Base-by-base conservation (phyloP, 1,140 invertebrate genomes). In the Apocrypta bakeri region DNA sequence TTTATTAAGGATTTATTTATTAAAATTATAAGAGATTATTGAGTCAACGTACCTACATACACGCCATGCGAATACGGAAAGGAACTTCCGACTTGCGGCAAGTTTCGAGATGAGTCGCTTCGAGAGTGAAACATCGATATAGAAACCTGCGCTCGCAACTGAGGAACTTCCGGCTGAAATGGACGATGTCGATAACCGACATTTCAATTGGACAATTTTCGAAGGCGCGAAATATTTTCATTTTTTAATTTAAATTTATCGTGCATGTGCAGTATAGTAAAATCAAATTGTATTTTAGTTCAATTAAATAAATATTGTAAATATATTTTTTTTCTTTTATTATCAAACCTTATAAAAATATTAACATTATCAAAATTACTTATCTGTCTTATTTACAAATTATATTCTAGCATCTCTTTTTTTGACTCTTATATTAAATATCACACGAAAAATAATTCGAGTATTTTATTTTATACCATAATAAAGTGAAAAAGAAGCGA, bases 41-140 rank as follows among this genome's bases (percentile, higher is more conserved):
- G 27, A 14, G 24, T 24, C 24, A 71, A 85, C 84, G 17, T 83
- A 85, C 84, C 84, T 83, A 81, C 66, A 69, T 1, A 77, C 73
- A 81, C 84, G 68, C 82, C 84, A 83, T 83, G 66, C 68, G 75
- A 71, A 79, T 73, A 64, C 71, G 66, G 77, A 83, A 84, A 83
- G 80, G 81, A 84, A 80, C 56, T 79, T 72, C 69, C 75, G 72
- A 81, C 74, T 48, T 29, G 14, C 7, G 63, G 42, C 14, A 61
- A 72, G n/a, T 27, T 33, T 37, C 68, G 68, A 71, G 68, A 31
- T 29, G 29, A 37, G 21, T n/a, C 17, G 68, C 29, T 37, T 71
- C 68, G 63, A 66, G 63, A 12, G 9, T 66, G n/a, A 64, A 64
- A 27, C 25, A n/a, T 37, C 31, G 31, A 71, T 33, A 33, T 12